Conservation (phyloP, 2,113 vertebrate genomes). For the human region DNA sequence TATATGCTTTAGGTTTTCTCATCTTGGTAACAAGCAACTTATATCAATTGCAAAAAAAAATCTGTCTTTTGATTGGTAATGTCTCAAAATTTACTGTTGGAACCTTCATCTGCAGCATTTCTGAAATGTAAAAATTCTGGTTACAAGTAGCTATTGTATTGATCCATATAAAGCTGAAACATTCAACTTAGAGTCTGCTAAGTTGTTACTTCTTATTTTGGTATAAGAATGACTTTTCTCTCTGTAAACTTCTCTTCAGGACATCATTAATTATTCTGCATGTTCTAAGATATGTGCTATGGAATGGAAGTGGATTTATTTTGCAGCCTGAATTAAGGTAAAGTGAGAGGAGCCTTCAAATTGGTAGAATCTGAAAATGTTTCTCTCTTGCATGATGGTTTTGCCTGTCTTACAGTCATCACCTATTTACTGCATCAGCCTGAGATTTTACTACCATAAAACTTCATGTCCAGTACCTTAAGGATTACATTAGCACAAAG, state of each 20-base stretch:
- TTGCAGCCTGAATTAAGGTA: not conserved
- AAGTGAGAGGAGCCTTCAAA: not conserved
- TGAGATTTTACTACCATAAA: not conserved
- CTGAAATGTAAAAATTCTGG: not conserved
- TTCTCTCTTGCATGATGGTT: not conserved
- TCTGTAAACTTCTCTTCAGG: not conserved
- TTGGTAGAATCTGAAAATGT: not conserved
- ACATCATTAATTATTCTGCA: not conserved
- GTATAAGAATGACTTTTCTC: not conserved
- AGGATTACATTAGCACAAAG: not conserved
- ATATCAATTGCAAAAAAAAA: not conserved
- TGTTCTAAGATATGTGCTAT: not conserved
- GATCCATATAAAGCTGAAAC: not conserved
- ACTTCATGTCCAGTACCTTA: too few relatives aligned
- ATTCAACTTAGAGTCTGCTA: not conserved
- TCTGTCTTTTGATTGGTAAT: not conserved
- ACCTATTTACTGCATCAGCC: not conserved
- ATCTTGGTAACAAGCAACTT: not conserved
- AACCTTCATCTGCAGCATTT: not conserved
- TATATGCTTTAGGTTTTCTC: not conserved
- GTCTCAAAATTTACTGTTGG: not conserved
- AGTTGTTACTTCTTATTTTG: not conserved
- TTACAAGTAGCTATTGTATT: not conserved
- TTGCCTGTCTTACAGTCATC: not conserved
- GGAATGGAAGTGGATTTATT: not conserved